Percentiles rank a stretch among this genome's conserved stretches.
Conservation (phyloP, 2,797 vertebrate genomes). For the Crypturellus tataupa region DNA sequence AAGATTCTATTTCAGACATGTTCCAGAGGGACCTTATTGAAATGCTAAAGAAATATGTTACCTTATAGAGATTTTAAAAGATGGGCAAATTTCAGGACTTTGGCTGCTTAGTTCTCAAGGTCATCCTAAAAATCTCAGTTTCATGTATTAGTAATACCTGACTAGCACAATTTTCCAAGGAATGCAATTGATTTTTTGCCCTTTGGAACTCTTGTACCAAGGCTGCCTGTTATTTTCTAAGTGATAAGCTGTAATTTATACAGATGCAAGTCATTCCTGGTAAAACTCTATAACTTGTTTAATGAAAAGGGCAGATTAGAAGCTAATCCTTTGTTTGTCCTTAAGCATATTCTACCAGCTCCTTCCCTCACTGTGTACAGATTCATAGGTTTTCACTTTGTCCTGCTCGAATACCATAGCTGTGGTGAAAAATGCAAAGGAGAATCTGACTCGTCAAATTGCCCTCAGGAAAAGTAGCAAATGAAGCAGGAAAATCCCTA, state of each 20-base stretch:
- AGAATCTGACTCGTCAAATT: background rate
- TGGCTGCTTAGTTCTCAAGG: slow-evolving; percentile 2
- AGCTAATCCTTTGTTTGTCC: slow-evolving; percentile 46
- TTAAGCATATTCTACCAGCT: background rate
- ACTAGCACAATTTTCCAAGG: slow-evolving; percentile 26
- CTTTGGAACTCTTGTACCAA: background rate
- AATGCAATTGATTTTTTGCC: slow-evolving; percentile 13
- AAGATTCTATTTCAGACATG: background rate
- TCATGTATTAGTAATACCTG: slow-evolving; percentile 6
- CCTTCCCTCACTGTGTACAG: background rate
- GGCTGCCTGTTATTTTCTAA: slow-evolving; percentile 17
- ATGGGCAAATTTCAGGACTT: background rate
- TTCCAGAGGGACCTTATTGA: background rate
- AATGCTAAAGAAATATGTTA: background rate
- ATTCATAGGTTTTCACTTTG: background rate
- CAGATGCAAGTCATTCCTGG: slow-evolving; percentile 24
- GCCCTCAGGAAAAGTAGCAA: slow-evolving; percentile 21
- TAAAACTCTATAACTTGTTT: slow-evolving; percentile 41
- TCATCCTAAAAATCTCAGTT: slow-evolving; percentile 17
- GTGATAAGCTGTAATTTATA: slow-evolving; percentile 36
- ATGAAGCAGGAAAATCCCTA: slow-evolving; percentile 34
- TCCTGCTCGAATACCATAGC: slow-evolving; percentile 22
- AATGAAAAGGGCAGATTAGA: slow-evolving; percentile 42
- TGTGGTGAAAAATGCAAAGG: slow-evolving; percentile 21
- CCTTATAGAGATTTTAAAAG: slow-evolving; percentile 15